A percentile compares a stretch with the other conserved stretches of the same genome.
Conservation (phyloP, 2,113 vertebrate species). For the Tapirus terrestris region DNA sequence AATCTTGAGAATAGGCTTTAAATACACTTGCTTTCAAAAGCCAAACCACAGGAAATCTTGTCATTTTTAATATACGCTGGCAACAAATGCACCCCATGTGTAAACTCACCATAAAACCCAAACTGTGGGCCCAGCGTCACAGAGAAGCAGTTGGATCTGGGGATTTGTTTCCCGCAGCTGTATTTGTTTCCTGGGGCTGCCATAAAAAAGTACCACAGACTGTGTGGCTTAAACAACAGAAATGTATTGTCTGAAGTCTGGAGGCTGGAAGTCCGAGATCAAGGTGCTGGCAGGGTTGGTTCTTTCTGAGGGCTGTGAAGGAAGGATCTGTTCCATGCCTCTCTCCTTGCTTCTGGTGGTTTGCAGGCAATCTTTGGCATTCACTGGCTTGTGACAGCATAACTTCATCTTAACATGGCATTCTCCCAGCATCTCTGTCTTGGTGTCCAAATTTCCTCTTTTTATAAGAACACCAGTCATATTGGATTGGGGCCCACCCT, state of each 20-base stretch:
- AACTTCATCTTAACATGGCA: neutral
- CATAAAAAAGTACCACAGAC: neutral
- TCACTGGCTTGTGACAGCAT: neutral
- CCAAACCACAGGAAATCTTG: constrained; percentile 54
- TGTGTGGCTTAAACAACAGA: neutral
- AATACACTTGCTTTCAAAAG: constrained; percentile 49
- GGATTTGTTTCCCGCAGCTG: rapidly evolving
- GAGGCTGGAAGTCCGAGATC: neutral
- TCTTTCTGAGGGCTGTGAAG: neutral
- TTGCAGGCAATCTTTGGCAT: neutral
- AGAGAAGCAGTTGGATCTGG: neutral
- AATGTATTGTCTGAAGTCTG: neutral
- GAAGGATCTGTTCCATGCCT: neutral
- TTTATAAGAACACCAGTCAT: neutral
- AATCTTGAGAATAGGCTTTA: constrained; percentile 32
- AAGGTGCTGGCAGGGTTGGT: too few species aligned
- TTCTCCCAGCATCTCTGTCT: neutral
- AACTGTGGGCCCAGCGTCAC: neutral
- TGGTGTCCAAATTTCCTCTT: neutral
- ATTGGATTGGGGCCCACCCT: neutral
- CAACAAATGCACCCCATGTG: neutral
- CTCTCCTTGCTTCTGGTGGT: neutral
- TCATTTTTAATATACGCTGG: neutral
- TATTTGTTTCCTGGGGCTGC: neutral
- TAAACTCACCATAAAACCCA: neutral